Percentiles rank a stretch among this genome's conserved stretches.
phyloP scores from a whole-genome alignment of 2,888 invertebrate genomes.

The Cataglyphis rosenhaueri region DNA sequence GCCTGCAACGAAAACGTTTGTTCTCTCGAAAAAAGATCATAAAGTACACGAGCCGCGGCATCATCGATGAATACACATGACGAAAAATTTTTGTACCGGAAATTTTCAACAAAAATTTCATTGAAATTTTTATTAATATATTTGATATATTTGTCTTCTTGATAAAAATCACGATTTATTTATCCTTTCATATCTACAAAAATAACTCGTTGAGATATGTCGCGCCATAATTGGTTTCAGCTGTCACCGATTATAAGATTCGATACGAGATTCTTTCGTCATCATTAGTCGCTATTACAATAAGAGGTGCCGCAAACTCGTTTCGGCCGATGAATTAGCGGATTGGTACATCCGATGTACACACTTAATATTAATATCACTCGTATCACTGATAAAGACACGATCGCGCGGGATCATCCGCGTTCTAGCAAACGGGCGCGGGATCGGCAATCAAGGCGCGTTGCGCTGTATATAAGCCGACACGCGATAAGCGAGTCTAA shows the following conservation, averaged over 20 bases:
- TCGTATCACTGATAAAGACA: conserved; percentile 13
- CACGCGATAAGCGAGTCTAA: conserved; percentile 56
- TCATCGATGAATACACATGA: conserved; percentile 40
- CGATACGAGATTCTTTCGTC: not conserved
- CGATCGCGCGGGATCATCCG: conserved; percentile 28
- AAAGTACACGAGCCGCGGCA: conserved; percentile 46
- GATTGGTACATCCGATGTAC: conserved; percentile 33
- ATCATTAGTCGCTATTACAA: conserved; percentile 38
- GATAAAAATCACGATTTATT: not conserved
- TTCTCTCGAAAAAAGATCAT: conserved; percentile 12
- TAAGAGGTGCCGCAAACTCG: conserved; percentile 47
- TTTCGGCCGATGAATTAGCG: conserved; percentile 33
- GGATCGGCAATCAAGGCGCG: conserved; percentile 31
- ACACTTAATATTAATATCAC: conserved; percentile 32
- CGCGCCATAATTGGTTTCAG: conserved; percentile 49
- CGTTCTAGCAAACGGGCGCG: conserved; percentile 5
- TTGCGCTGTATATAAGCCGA: conserved; percentile 55
- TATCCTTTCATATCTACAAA: conserved; percentile 1
- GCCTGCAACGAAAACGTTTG: not conserved
- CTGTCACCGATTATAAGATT: conserved; percentile 46
- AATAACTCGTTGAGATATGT: conserved; percentile 25
- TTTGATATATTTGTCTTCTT: not conserved
- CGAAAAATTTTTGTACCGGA: not conserved
- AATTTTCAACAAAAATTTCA: not conserved
- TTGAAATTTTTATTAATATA: too few relatives aligned